Evolutionary conservation across 2,888 invertebrate genomes (phyloP), one percentile per base, ranked within the genome.

Genomic region (Ernsta delagoae): DNA sequence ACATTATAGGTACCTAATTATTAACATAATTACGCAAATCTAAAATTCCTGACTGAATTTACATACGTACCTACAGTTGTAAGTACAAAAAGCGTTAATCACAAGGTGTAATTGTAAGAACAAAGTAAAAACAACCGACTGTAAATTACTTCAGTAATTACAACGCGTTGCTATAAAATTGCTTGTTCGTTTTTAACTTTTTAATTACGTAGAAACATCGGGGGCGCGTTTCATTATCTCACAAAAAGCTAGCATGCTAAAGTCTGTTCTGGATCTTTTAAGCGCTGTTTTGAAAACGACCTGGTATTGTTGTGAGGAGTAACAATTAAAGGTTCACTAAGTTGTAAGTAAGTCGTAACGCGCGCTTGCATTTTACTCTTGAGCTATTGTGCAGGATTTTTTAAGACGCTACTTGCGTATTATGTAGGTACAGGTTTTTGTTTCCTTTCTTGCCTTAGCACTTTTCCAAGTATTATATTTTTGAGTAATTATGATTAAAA

Each of bases 141-240:
- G 68, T 69, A 69, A 63, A 69, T 69, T 69, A 63, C 68, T 59
- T 63, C 39, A 34, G 62, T 63, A 69, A 63, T 69, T 63, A 69
- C 63, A 43, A 62, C 62, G 59, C 68, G 68, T 69, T 57, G 68
- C 68, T 50, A 43, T 68, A 62, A 68, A 69, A 69, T 63, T 63
- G 56, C 60, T 67, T 54, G 59, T 63, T 53, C 59, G 59, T 63
- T 69, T 69, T 63, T 63, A 68, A 68, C 62, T 68, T 69, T 67
- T 69, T 69, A 63, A 69, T 69, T 63, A 69, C 68, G 63, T 69
- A 57, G 68, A 69, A 69, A 69, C 62, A 61, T 68, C 59, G 63
- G 41, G 41, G 50, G 50, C 59, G 61, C 50, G 61, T 63, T 68
- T 69, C 63, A 69, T 63, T 69, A 59, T 69, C 57, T 59, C 59